These are phyloP conservation scores for Channa striata DNA, from an alignment of 2,797 vertebrate genomes.

Conservation along the genomic window DNA sequence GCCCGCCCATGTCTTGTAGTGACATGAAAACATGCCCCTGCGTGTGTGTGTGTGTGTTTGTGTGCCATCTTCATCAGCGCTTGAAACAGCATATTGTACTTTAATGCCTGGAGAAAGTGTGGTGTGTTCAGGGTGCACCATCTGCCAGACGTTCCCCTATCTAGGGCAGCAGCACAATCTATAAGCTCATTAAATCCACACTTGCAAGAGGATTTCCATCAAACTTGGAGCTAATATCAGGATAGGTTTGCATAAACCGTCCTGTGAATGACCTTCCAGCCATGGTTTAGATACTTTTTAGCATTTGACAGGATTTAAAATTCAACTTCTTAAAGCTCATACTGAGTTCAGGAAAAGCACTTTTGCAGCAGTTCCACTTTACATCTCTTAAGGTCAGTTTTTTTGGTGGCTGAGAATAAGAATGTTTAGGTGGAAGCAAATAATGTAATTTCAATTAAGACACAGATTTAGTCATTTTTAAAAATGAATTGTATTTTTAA, in stretches of 20 bases:
- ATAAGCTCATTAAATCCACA: constrained; percentile 57
- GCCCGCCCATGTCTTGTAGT: constrained; percentile 11
- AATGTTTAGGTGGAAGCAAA: neutral
- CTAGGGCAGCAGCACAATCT: constrained; percentile 19
- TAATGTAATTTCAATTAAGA: too few species aligned
- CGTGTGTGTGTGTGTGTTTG: neutral
- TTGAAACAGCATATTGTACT: neutral
- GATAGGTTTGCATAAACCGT: constrained; percentile 45
- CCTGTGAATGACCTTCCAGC: constrained; percentile 31
- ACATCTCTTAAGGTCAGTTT: neutral
- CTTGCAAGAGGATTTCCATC: constrained; percentile 37
- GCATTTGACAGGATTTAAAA: constrained; percentile 9
- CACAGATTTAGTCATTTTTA: too few species aligned
- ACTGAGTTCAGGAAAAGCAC: neutral
- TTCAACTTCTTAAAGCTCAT: constrained; percentile 1
- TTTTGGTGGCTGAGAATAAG: neutral
- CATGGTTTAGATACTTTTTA: constrained; percentile 20
- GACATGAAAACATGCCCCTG: constrained; percentile 4
- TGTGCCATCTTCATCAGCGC: neutral
- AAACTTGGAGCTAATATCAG: constrained; percentile 37
- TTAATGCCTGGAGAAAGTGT: constrained; percentile 15
- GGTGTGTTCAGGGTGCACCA: constrained; percentile 9
- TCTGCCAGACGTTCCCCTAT: constrained; percentile 48
- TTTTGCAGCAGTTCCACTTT: neutral
- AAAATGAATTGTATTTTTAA: too few species aligned